Evolutionary conservation across 2,888 invertebrate genomes (phyloP).

Genomic region (Alloscopus bannaensis): DNA sequence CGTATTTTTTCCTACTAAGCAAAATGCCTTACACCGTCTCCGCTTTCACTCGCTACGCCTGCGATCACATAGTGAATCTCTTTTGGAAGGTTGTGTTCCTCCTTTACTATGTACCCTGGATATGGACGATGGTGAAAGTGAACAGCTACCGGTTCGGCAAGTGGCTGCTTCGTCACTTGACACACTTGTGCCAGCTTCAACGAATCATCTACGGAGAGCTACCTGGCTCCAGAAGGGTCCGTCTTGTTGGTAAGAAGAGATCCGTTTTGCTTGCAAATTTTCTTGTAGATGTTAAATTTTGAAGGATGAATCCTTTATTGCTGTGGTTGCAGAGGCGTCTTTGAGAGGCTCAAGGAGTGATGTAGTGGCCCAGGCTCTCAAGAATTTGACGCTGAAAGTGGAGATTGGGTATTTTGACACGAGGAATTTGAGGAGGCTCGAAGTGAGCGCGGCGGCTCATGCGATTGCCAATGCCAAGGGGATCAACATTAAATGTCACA

Average conservation of each 20-base stretch:
- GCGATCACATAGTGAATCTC: constrained; percentile 13
- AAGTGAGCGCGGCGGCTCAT: constrained; percentile 80
- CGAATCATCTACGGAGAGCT: constrained; percentile 91
- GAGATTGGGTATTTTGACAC: constrained; percentile 76
- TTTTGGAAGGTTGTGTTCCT: constrained; percentile 26
- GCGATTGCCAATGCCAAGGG: constrained; percentile 85
- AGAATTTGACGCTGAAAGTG: constrained; percentile 81
- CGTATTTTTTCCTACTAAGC: no score
- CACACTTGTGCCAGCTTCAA: constrained; percentile 93
- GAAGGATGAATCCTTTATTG: neutral
- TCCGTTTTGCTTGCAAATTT: no score
- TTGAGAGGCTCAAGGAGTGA: constrained; percentile 82
- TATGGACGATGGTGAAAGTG: constrained; percentile 33
- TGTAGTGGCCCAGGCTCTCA: constrained; percentile 82
- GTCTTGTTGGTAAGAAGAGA: constrained; percentile 79
- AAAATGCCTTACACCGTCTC: neutral
- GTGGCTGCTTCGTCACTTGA: constrained; percentile 75
- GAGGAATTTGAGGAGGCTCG: constrained; percentile 74
- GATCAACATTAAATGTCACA: constrained; percentile 87
- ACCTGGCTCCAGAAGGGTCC: constrained; percentile 83
- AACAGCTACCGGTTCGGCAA: constrained; percentile 58
- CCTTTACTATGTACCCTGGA: constrained; percentile 28
- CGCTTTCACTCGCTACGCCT: neutral
- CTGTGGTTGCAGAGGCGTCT: constrained; percentile 80
- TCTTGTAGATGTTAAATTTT: neutral